Evolutionary conservation across 2,888 invertebrate species (phyloP).

Genomic region (Caenorhabditis plicata): DNA sequence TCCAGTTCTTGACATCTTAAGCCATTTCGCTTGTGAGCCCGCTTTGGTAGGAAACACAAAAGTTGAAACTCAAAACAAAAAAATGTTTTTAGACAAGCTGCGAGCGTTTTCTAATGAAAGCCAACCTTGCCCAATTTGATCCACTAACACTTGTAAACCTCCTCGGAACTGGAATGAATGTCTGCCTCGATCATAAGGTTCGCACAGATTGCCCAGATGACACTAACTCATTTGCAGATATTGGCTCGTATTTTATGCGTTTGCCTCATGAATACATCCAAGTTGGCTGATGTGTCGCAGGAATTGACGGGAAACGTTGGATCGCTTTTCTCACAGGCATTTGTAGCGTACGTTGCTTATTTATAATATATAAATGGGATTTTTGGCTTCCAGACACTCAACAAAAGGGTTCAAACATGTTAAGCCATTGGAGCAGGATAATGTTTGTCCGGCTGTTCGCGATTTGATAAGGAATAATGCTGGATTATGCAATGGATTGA

Average conservation of each 20-base stretch:
- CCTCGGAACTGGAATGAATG: slow-evolving; percentile 11
- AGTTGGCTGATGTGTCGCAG: slow-evolving; percentile 14
- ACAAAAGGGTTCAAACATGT: slow-evolving; percentile 22
- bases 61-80: background rate
- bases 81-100: slow-evolving; percentile 13
- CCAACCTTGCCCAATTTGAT: slow-evolving; percentile 5
- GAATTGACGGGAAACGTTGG: slow-evolving; percentile 19
- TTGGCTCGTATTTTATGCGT: slow-evolving; percentile 19
- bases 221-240: slow-evolving; percentile 2
- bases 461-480: background rate
- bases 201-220: background rate
- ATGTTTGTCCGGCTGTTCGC: background rate
- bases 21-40: slow-evolving; percentile 20
- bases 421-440: slow-evolving; percentile 18
- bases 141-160: slow-evolving; percentile 3
- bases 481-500: too few relatives aligned
- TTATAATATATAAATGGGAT: background rate
- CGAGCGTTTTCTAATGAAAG: slow-evolving; percentile 21
- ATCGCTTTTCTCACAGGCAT: slow-evolving; percentile 23
- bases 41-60: slow-evolving; percentile 2
- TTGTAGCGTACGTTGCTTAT: slow-evolving; percentile 16
- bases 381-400: slow-evolving; percentile 9
- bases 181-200: slow-evolving; percentile 19
- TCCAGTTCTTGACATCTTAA: slow-evolving; percentile 16
- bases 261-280: slow-evolving; percentile 16